Base-by-base conservation (phyloP, 2,888 invertebrate species). In the Brachyopa scutellaris region DNA sequence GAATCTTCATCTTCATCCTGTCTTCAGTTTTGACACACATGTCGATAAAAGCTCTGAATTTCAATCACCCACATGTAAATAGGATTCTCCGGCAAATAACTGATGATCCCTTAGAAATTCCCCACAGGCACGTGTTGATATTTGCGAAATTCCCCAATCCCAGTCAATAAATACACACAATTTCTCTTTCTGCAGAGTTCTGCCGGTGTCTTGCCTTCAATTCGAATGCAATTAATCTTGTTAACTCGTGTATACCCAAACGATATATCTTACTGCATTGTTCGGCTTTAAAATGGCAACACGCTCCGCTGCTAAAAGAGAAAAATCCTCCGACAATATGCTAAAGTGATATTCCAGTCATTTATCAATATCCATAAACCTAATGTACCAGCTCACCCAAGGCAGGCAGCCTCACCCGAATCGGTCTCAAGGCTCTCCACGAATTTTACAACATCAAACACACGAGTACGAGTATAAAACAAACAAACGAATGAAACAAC, bases 341-440 rank as follows among this genome's bases (percentile, higher is more conserved):
- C 11, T 9, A 59, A 66, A 42, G 36, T 45, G 15, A 67, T 67
- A 57, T 55, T 6, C 17, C 55, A 42, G 33, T 23, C 45, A 57
- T 67, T 67, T 55, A 55, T 67, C 67, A 67, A 67, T 67, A 55
- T 67, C 67, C 13, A 13, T n/a, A 36, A 42, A 45, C 55, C 21
- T 36, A 23, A 55, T 45, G 33, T 55, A 33, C 36, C 33, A 47
- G 55, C 15, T 55, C 31, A 55, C 55, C 31, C 33, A 45, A 45
- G 17, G 9, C 9, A 45, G 17, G 9, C 9, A 19, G 45, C 29
- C 53, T 29, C 26, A 33, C 38, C 40, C 42, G n/a, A 38, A 51
- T 33, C 23, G 23, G 8, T 55, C 23, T 40, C 40, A 66, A 38
- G 23, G 33, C 21, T 51, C 31, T 67, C 8, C 15, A 62, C 17